A percentile compares a stretch with the other conserved stretches of the same genome.
phyloP scores from a whole-genome alignment of 2,113 vertebrate genomes.

The Mesembrinibis cayennensis region DNA sequence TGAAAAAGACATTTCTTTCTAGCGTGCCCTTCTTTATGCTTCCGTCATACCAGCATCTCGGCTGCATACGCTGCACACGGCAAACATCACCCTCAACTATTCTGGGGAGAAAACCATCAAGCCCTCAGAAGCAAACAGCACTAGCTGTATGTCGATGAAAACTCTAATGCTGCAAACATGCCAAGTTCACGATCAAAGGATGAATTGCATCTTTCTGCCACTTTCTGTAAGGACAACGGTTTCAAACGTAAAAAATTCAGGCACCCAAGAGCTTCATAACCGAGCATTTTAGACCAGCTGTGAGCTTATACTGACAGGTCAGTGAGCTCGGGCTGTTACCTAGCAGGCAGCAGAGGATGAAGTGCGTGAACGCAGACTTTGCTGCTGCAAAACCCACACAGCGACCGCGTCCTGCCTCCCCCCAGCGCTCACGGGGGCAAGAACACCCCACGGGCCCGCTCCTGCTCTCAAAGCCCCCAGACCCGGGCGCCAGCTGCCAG shows the following conservation, averaged over 20 bases:
- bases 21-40: not conserved
- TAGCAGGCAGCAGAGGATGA: not conserved
- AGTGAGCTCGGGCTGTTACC: not conserved
- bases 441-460: fast-evolving
- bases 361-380: not conserved
- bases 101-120: fast-evolving
- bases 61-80: not conserved
- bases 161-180: not conserved
- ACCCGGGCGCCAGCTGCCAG: fast-evolving
- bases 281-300: no score
- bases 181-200: fast-evolving
- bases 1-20: not conserved
- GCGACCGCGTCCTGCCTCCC: no score
- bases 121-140: no score
- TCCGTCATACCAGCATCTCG: not conserved
- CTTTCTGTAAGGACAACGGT: not conserved
- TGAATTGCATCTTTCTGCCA: not conserved
- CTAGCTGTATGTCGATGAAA: fast-evolving
- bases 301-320: not conserved
- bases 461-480: no score
- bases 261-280: not conserved
- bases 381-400: not conserved
- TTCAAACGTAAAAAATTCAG: not conserved
- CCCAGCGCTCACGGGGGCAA: not conserved
- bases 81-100: not conserved